These are phyloP conservation scores for Pongo abelii DNA, from an alignment of 2,113 vertebrate genomes.

Conservation along the genomic window DNA sequence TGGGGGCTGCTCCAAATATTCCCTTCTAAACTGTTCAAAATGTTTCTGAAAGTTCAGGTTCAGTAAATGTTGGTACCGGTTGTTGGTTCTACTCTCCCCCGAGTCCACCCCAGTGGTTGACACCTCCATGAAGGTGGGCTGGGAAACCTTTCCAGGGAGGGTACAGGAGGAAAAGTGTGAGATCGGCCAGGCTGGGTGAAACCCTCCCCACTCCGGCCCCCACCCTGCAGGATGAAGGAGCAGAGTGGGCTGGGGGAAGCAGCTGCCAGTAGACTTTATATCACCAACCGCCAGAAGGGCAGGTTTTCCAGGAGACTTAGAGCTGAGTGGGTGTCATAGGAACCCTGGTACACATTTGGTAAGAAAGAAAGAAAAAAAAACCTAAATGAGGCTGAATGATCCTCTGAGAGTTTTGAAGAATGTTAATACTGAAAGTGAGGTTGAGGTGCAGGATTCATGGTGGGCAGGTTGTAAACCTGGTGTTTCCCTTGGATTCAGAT, in stretches of 20 bases:
- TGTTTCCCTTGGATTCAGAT: not conserved
- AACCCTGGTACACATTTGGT: not conserved
- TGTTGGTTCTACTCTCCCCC: not conserved
- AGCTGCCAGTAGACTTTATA: not conserved
- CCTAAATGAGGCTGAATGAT: not conserved
- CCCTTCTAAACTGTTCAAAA: not conserved
- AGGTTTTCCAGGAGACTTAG: not conserved
- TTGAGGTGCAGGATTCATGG: not conserved
- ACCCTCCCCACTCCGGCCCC: accelerated
- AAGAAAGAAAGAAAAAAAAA: not conserved
- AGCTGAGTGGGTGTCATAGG: not conserved
- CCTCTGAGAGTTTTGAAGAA: not conserved
- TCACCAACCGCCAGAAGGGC: not conserved
- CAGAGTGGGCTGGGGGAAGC: not conserved
- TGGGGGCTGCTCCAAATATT: not conserved
- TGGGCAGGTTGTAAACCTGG: not conserved
- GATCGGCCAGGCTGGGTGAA: not conserved
- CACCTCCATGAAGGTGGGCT: not conserved
- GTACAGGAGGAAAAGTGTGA: not conserved
- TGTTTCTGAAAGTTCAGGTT: not conserved
- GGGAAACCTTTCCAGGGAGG: not conserved
- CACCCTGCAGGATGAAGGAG: too few relatives aligned
- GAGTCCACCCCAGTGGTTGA: accelerated
- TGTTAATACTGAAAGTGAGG: not conserved
- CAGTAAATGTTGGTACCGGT: not conserved